Conservation (phyloP, 1,140 invertebrate genomes). For the Uloborus diversus region DNA sequence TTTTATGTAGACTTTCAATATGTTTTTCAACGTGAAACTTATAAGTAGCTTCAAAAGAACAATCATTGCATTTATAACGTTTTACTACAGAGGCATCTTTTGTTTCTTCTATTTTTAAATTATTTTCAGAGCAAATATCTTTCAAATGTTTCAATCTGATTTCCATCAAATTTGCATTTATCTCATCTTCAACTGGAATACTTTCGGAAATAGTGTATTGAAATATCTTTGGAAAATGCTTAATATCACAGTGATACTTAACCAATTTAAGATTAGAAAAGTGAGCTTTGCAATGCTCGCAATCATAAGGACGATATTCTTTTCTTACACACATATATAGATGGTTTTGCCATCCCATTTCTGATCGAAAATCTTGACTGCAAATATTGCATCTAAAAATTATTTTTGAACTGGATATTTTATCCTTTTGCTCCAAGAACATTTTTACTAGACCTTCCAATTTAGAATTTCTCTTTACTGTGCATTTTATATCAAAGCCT, state of each 20-base stretch:
- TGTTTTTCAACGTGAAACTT: neutral
- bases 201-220: neutral
- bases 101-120: neutral
- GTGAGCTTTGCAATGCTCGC: neutral
- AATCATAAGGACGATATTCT: constrained; percentile 10
- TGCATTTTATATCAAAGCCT: neutral
- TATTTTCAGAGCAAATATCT: no score
- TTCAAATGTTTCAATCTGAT: neutral
- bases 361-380: neutral
- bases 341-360: neutral
- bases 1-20: neutral
- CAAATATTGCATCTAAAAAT: neutral
- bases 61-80: constrained; percentile 9
- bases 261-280: neutral
- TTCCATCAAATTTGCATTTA: neutral
- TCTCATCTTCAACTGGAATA: neutral
- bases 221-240: constrained; percentile 9
- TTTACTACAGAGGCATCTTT: neutral
- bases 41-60: constrained; percentile 19
- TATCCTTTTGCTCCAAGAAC: neutral
- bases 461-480: neutral
- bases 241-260: constrained; percentile 22
- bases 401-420: no score
- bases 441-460: constrained; percentile 5
- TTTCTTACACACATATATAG: neutral